Conservation (phyloP, 1,140 invertebrate genomes). For the Cyclargus thomasi region DNA sequence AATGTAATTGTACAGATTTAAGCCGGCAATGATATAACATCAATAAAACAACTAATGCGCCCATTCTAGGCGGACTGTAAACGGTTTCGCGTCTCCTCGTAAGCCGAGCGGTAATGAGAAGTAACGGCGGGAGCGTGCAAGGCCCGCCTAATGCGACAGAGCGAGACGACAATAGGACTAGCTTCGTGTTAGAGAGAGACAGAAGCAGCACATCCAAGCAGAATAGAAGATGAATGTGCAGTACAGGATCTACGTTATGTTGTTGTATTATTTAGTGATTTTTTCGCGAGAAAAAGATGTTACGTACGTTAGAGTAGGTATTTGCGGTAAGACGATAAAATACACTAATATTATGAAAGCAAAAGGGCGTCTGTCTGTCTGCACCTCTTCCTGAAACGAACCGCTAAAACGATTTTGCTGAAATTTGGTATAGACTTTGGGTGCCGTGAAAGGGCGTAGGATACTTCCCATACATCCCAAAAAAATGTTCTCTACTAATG, state of each 20-base stretch:
- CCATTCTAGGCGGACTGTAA: conserved; percentile 55
- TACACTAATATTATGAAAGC: no score
- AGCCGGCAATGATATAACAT: conserved; percentile 35
- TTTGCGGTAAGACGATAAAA: conserved; percentile 50
- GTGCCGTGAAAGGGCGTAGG: no score
- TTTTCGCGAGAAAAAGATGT: background rate
- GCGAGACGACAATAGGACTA: conserved; percentile 27
- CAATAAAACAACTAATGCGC: conserved; percentile 61
- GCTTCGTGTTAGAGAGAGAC: conserved; percentile 22
- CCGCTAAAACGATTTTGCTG: no score
- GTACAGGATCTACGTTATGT: conserved; percentile 22
- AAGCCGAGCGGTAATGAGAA: conserved; percentile 62
- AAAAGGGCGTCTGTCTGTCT: no score
- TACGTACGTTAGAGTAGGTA: no score
- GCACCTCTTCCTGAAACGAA: no score
- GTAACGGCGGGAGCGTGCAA: conserved; percentile 59
- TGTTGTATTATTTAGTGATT: conserved; percentile 18
- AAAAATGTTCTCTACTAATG: no score
- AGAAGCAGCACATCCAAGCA: conserved; percentile 34
- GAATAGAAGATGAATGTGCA: conserved; percentile 48
- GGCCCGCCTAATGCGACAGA: conserved; percentile 46
- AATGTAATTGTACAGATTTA: conserved; percentile 18
- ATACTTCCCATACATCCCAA: no score
- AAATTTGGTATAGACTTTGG: no score
- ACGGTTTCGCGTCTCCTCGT: conserved; percentile 38